A percentile compares a stretch with the other conserved stretches of the same genome.
These are phyloP conservation scores for Drosophila sp. DNA, from an alignment of 1,140 invertebrate species.

Conservation along the genomic window DNA sequence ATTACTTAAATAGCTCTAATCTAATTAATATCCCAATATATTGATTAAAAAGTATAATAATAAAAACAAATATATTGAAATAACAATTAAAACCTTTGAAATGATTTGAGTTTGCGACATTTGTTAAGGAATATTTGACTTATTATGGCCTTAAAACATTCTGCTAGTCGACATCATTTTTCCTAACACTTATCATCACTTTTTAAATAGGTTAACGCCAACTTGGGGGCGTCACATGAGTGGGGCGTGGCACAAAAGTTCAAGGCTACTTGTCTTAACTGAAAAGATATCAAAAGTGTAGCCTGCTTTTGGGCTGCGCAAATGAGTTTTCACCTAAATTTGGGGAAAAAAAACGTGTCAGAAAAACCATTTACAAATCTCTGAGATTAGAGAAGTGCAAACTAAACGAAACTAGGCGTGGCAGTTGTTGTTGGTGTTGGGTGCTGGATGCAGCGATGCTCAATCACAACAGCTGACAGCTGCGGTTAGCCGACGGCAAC, in stretches of 20 bases:
- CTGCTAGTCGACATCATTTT: background rate
- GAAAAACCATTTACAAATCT: conserved; percentile 53
- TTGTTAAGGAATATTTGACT: too few relatives aligned
- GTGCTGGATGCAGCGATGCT: conserved; percentile 25
- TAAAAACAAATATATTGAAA: too few relatives aligned
- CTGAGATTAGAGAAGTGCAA: conserved; percentile 37
- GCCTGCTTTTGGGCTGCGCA: conserved; percentile 45
- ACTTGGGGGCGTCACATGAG: background rate
- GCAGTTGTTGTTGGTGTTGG: background rate
- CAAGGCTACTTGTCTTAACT: background rate
- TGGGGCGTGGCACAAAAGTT: background rate
- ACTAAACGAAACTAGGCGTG: conserved; percentile 22
- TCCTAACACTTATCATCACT: background rate
- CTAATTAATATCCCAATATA: too few relatives aligned
- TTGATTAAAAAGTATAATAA: background rate
- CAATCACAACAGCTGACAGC: conserved; percentile 66
- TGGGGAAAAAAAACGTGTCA: background rate
- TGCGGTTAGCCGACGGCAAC: conserved; percentile 45
- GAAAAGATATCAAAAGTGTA: conserved; percentile 13
- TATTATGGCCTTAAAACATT: too few relatives aligned
- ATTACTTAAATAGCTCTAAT: too few relatives aligned
- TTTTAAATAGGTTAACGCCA: conserved; percentile 10
- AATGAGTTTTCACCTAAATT: background rate
- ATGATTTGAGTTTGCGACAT: too few relatives aligned
- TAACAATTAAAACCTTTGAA: too few relatives aligned